Evolutionary conservation across 2,888 invertebrate species (phyloP).

Genomic region (Piscicola geometra): DNA sequence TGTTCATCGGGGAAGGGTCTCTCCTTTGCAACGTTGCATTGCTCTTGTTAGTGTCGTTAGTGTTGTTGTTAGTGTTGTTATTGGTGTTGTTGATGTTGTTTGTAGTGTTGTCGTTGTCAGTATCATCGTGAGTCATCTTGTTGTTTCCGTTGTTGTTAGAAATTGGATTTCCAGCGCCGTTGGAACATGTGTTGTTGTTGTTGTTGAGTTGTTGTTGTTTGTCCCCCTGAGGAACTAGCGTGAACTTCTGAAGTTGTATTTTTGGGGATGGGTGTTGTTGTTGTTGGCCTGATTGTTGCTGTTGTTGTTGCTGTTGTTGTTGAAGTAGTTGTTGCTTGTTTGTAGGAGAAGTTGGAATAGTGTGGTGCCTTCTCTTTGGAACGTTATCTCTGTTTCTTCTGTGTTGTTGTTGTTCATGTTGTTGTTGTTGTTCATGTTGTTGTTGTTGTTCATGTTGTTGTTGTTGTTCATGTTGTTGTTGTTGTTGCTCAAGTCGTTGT

Average conservation of each 20-base stretch:
- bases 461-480: neutral
- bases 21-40: neutral
- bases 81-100: neutral
- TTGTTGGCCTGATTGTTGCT: neutral
- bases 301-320: neutral
- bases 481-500: too few relatives aligned
- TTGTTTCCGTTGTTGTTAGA: neutral
- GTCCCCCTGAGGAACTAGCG: neutral
- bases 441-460: neutral
- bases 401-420: neutral
- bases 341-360: neutral
- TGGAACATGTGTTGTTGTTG: neutral
- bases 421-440: neutral
- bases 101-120: neutral
- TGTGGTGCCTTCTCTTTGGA: slow-evolving; percentile 9
- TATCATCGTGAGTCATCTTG: neutral
- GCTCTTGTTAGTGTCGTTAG: neutral
- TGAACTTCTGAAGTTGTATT: neutral
- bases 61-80: neutral
- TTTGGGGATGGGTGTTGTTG: neutral
- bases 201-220: neutral
- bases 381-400: neutral
- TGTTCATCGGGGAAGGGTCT: slow-evolving; percentile 35
- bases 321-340: slow-evolving; percentile 3
- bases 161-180: neutral